Conservation (phyloP, 2,797 vertebrate species). For the Oophaga sylvatica region DNA sequence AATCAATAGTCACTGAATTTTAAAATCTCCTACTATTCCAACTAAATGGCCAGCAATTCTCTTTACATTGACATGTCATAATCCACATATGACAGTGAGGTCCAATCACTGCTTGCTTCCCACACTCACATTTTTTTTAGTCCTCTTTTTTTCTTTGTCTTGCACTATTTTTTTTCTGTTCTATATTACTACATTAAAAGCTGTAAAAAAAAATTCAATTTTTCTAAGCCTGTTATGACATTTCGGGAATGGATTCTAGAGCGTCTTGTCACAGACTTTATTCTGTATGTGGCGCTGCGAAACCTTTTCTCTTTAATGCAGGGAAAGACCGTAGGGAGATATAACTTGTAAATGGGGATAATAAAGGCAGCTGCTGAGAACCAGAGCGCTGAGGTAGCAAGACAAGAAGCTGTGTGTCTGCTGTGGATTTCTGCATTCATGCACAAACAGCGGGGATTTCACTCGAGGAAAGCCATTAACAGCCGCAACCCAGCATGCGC, state of each 20-base stretch:
- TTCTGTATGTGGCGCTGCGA: neutral
- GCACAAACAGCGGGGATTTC: conserved; percentile 35
- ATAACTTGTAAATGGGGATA: conserved; percentile 46
- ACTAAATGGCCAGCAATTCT: neutral
- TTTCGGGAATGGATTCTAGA: neutral
- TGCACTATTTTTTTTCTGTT: neutral
- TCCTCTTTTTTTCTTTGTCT: too few species aligned
- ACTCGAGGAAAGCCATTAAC: conserved; percentile 27
- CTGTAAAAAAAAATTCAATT: neutral
- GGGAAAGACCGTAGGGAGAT: conserved; percentile 8
- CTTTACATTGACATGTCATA: neutral
- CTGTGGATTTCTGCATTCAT: conserved; percentile 30
- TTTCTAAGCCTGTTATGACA: neutral
- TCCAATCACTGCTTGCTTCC: neutral
- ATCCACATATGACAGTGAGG: neutral
- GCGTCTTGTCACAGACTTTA: conserved; percentile 8
- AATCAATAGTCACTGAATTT: neutral
- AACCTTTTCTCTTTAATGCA: conserved; percentile 30
- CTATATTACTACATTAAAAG: neutral
- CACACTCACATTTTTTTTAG: neutral
- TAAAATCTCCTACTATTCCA: neutral
- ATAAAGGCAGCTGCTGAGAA: conserved; percentile 47
- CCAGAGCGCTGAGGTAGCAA: conserved; percentile 37
- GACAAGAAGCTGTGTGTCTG: conserved; percentile 33
- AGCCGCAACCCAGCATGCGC: conserved; percentile 29